A percentile compares a stretch with the other conserved stretches of the same genome.
phyloP scores from a whole-genome alignment of 2,113 vertebrate genomes.

The Bettongia penicillata region DNA sequence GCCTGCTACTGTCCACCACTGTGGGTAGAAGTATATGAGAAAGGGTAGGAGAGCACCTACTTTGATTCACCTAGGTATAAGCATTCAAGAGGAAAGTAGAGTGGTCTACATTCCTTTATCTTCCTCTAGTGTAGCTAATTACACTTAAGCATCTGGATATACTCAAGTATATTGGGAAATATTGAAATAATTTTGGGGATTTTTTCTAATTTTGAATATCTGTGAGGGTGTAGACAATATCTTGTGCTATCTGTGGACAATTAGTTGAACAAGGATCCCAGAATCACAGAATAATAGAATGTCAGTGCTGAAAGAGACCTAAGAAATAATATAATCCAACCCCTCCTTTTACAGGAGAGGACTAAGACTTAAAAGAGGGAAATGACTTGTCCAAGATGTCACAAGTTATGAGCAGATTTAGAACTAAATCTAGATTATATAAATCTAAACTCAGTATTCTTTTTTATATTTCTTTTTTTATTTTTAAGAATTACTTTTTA shows the following conservation, averaged over 20 bases:
- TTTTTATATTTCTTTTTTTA: neutral
- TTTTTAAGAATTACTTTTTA: too few species aligned
- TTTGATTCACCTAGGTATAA: neutral
- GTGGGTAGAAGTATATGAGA: neutral
- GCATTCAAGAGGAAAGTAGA: neutral
- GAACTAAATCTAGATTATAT: neutral
- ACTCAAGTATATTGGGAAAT: neutral
- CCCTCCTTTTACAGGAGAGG: neutral
- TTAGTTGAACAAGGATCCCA: neutral
- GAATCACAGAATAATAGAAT: neutral
- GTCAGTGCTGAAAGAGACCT: neutral
- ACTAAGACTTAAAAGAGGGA: neutral
- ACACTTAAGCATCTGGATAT: neutral
- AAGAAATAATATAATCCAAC: neutral
- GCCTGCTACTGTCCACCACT: neutral
- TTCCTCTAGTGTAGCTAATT: neutral
- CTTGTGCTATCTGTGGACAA: neutral
- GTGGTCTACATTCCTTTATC: neutral
- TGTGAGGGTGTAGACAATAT: neutral
- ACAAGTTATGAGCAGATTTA: neutral
- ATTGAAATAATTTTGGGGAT: neutral
- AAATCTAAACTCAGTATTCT: neutral
- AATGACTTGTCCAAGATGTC: neutral
- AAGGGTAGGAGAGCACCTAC: neutral
- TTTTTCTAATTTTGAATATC: neutral